Evolutionary conservation across 2,888 invertebrate species (phyloP), one percentile per base, ranked within the genome.

Genomic region (Gastrophysa polygoni): DNA sequence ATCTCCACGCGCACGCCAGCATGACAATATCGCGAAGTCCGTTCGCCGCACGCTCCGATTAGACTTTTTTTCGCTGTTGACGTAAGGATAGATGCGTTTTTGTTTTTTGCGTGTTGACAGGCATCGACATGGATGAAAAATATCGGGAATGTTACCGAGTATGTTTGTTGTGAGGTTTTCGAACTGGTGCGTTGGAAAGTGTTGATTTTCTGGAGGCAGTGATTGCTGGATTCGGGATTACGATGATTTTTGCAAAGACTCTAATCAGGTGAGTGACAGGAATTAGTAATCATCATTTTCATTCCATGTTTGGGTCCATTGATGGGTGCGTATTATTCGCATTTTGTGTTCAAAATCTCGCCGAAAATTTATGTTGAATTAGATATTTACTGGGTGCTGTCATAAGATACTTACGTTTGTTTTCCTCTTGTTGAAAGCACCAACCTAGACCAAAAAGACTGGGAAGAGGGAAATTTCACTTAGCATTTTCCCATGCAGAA

Each of bases 261-360:
- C 16, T 54, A 11, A 11, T 54, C 21, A 54, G 54, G 54, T 54
- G 54, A 43, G 54, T 54, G 20, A n/a, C n/a, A 38, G 43, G 20
- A 6, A 17, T 2, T 5, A 6, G n/a, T n/a, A n/a, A n/a, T n/a
- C n/a, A n/a, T n/a, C n/a, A n/a, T n/a, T n/a, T n/a, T n/a, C n/a
- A n/a, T n/a, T n/a, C n/a, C n/a, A n/a, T n/a, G n/a, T n/a, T n/a
- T n/a, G n/a, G n/a, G n/a, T n/a, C n/a, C n/a, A n/a, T n/a, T n/a
- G n/a, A n/a, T n/a, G n/a, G n/a, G n/a, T n/a, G n/a, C n/a, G n/a
- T n/a, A n/a, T n/a, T n/a, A n/a, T n/a, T n/a, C n/a, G n/a, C 20
- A 18, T 51, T 34, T 1, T n/a, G 34, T 11, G 0, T 34, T 34
- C 5, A 17, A 34, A 32, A 24, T 5, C 24, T 7, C 24, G 7